Conservation (phyloP, 2,888 invertebrate species). For the Sepioteuthis lessoniana region DNA sequence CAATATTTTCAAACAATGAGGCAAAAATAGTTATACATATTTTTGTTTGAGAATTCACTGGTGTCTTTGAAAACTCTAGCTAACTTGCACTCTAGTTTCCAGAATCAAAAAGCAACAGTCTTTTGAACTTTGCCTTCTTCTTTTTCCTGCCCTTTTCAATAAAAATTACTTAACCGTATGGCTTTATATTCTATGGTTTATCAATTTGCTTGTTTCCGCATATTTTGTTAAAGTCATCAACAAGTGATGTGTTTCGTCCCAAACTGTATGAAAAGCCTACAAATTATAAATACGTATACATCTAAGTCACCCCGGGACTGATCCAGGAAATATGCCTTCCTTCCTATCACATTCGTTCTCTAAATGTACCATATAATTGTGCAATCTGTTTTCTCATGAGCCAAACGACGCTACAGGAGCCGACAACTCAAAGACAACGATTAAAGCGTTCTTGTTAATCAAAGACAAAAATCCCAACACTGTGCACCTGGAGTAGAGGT, state of each 20-base stretch:
- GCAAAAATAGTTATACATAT: neutral
- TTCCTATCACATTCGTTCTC: neutral
- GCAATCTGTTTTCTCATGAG: neutral
- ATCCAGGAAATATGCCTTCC: neutral
- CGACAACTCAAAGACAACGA: slow-evolving; percentile 2
- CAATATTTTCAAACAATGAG: too few relatives aligned
- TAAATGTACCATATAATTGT: neutral
- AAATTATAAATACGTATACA: neutral
- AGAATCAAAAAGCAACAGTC: neutral
- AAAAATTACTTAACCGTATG: neutral
- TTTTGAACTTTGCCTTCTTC: neutral
- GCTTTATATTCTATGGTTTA: neutral
- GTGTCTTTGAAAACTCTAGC: neutral
- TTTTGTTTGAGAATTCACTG: neutral
- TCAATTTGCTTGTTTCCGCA: neutral
- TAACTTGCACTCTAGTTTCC: neutral
- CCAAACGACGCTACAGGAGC: neutral
- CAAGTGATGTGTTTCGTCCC: neutral
- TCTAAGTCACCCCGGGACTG: neutral
- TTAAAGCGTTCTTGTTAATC: neutral
- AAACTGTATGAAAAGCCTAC: neutral
- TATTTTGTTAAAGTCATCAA: neutral
- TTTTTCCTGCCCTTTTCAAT: neutral
- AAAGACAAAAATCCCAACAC: neutral
- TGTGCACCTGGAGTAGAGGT: neutral